phyloP scores from a whole-genome alignment of 2,888 invertebrate species.

The Ernsta delagoae region DNA sequence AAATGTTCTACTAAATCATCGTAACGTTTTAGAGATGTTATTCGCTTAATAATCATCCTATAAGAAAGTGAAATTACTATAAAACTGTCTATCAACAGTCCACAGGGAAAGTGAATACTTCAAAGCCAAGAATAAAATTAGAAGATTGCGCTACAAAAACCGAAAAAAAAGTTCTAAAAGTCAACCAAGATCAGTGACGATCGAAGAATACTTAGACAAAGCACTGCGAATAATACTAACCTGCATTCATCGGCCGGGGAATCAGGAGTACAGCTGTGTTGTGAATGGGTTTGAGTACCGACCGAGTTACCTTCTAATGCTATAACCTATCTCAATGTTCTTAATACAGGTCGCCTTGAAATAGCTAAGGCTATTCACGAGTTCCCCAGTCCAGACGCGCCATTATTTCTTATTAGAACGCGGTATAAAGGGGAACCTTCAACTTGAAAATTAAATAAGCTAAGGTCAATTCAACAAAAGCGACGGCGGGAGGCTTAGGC shows the following conservation, averaged over 20 bases:
- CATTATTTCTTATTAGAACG: constrained; percentile 59
- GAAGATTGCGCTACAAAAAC: constrained; percentile 28
- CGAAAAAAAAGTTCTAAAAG: constrained; percentile 33
- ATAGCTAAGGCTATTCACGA: constrained; percentile 67
- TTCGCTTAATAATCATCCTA: background rate
- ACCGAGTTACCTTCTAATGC: constrained; percentile 62
- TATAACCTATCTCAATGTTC: constrained; percentile 81
- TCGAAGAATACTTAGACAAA: constrained; percentile 15
- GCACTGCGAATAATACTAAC: constrained; percentile 38
- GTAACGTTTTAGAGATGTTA: too few species aligned
- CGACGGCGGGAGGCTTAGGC: constrained; percentile 54
- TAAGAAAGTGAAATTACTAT: background rate
- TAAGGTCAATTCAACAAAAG: constrained; percentile 73
- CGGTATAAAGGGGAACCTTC: constrained; percentile 73
- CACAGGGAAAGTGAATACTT: background rate
- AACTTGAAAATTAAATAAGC: constrained; percentile 76
- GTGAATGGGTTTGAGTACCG: constrained; percentile 64
- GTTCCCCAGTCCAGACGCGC: constrained; percentile 64
- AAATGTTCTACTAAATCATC: too few species aligned
- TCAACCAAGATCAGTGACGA: constrained; percentile 40
- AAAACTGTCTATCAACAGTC: background rate
- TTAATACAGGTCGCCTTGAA: constrained; percentile 74
- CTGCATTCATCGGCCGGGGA: constrained; percentile 44
- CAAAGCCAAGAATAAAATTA: constrained; percentile 21
- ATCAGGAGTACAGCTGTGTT: constrained; percentile 65